phyloP scores from a whole-genome alignment of 2,797 vertebrate species.

The Myripristis jacobus region DNA sequence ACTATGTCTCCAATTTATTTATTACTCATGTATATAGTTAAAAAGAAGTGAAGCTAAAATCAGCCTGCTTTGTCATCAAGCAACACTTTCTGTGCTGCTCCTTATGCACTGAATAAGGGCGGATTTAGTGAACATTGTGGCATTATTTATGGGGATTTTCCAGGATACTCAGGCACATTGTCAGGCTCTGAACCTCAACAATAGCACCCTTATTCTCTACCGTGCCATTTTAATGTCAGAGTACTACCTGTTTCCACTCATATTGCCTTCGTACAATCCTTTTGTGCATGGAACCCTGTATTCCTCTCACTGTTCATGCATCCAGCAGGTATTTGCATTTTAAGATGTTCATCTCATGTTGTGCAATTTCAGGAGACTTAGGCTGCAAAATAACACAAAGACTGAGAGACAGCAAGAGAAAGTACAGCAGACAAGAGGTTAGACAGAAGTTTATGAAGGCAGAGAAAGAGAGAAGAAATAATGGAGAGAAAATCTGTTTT shows the following conservation, averaged over 20 bases:
- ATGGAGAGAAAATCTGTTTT: not conserved
- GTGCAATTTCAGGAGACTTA: not conserved
- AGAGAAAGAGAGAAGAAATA: not conserved
- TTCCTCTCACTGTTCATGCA: not conserved
- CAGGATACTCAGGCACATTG: no score
- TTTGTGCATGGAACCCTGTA: no score
- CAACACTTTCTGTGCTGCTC: no score
- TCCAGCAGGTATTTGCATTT: not conserved
- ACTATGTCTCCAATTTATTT: not conserved
- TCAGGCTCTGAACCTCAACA: no score
- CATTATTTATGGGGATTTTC: no score
- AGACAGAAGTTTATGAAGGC: not conserved
- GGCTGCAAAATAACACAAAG: not conserved
- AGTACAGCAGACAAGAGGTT: not conserved
- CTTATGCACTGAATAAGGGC: no score
- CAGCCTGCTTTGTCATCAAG: not conserved
- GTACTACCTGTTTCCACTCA: no score
- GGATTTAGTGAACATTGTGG: no score
- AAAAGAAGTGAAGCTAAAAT: not conserved
- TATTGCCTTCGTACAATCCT: no score
- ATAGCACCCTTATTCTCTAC: no score
- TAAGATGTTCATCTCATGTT: not conserved
- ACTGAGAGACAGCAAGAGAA: not conserved
- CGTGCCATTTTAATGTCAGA: no score
- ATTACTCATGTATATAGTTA: not conserved